phyloP scores from a whole-genome alignment of 2,888 invertebrate species.

The Epistrophe grossulariae region DNA sequence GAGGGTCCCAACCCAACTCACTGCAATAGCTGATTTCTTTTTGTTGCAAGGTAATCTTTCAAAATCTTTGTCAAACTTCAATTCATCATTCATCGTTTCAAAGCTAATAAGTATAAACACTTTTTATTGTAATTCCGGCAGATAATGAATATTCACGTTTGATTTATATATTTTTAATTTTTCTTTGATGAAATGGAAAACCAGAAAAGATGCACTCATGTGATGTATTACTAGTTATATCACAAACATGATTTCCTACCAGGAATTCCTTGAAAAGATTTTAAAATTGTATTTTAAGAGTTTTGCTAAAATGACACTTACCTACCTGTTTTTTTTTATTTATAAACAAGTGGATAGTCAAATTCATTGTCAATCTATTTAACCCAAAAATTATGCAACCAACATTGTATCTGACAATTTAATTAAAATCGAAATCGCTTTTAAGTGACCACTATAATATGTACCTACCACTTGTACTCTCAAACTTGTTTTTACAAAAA shows the following conservation, averaged over 20 bases:
- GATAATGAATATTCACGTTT: not conserved
- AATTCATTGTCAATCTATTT: conserved; percentile 15
- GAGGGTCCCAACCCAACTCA: too few relatives aligned
- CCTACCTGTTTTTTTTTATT: not conserved
- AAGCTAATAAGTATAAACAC: not conserved
- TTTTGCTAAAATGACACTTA: not conserved
- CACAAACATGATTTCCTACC: not conserved
- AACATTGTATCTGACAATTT: conserved; percentile 20
- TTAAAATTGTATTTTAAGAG: not conserved
- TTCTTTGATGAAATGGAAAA: conserved; percentile 6
- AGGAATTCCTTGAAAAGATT: not conserved
- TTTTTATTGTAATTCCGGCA: too few relatives aligned
- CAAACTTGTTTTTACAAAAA: conserved; percentile 49
- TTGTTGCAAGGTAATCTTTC: not conserved
- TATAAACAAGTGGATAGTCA: not conserved
- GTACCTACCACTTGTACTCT: not conserved
- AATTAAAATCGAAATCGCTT: conserved; percentile 1
- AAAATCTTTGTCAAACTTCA: not conserved
- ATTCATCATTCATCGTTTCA: not conserved
- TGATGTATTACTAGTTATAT: not conserved
- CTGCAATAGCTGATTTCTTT: too few relatives aligned
- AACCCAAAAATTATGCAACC: conserved; percentile 26
- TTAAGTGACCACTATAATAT: conserved; percentile 3
- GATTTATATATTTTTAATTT: not conserved
- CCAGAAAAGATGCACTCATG: conserved; percentile 2